Evolutionary conservation across 2,113 vertebrate species (phyloP), one percentile per base, ranked within the genome.

Genomic region (Catharus minimus): DNA sequence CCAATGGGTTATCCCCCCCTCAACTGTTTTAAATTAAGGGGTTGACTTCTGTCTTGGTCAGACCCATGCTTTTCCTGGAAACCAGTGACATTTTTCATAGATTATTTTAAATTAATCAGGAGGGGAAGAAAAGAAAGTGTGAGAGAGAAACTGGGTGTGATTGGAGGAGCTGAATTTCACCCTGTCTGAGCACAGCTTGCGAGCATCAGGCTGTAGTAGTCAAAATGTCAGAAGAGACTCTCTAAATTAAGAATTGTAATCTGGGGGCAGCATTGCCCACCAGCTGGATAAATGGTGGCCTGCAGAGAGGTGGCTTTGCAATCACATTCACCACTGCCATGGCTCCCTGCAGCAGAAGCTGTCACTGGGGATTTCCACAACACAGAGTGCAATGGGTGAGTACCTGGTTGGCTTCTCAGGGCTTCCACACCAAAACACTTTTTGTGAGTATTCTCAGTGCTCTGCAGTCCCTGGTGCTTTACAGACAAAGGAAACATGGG

Each of bases 11-110:
- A 53, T 86, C 55, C 87, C 62, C 47, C 60, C 69, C 67, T 85
- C 85, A 88, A 93, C 66, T 86, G 67, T 79, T 95, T 91, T 82
- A 94, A 97, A 96, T 95, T 90, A 95, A 90, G 82, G 86, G 55
- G 43, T 53, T 92, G 86, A 91, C 92, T 89, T 94, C 80, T 90
- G 92, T 71, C 81, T 93, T 89, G 75, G 84, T 90, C 78, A 86
- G 68, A 60, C 22, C 56, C 30, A 4, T 27, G 71, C 22, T 80
- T 93, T 93, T 92, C 52, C 79, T 77, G 69, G 74, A 88, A 95
- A 82, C 41, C 64, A 68, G 62, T 79, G 85, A 78, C 75, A 83
- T 87, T 89, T 85, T 91, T 93, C 85, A 23, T 47, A 61, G 82
- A 10, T 75, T 90, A 56, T 90, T 92, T 83, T 92, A 93, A 82